Conservation (phyloP, 2,113 vertebrate species). For the Neolamprologus modestus region DNA sequence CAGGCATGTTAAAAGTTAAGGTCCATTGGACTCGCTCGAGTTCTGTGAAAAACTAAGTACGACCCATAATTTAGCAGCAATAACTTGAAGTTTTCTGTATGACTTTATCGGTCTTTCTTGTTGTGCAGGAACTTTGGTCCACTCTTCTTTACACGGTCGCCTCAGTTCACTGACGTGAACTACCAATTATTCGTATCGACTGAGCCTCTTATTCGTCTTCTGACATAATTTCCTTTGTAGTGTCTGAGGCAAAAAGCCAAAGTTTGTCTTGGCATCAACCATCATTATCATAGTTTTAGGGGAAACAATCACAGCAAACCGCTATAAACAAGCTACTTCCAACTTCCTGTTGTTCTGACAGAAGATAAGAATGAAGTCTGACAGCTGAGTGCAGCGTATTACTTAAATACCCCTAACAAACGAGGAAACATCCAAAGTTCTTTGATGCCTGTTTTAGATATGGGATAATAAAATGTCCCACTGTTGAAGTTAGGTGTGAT, state of each 20-base stretch:
- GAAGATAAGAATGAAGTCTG: not conserved
- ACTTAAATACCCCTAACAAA: not conserved
- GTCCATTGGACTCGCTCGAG: not conserved
- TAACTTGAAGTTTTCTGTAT: not conserved
- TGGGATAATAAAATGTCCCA: not conserved
- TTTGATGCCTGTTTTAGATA: not conserved
- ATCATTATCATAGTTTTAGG: not conserved
- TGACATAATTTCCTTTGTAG: not conserved
- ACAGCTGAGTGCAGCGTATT: not conserved
- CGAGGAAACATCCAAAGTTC: not conserved
- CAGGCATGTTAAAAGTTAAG: not conserved
- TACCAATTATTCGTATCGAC: not conserved
- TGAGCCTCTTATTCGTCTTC: not conserved
- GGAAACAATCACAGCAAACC: constrained; percentile 19
- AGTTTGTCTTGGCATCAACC: not conserved
- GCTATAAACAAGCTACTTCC: constrained; percentile 26
- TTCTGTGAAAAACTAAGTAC: not conserved
- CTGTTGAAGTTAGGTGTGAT: not conserved
- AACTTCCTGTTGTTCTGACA: constrained; percentile 4
- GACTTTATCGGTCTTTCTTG: not conserved
- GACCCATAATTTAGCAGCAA: not conserved
- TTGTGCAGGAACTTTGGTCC: not conserved
- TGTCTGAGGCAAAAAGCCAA: not conserved
- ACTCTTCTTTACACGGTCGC: not conserved
- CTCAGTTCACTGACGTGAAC: not conserved